These are phyloP conservation scores for Rutilus rutilus DNA, from an alignment of 2,113 vertebrate species.

Conservation along the genomic window DNA sequence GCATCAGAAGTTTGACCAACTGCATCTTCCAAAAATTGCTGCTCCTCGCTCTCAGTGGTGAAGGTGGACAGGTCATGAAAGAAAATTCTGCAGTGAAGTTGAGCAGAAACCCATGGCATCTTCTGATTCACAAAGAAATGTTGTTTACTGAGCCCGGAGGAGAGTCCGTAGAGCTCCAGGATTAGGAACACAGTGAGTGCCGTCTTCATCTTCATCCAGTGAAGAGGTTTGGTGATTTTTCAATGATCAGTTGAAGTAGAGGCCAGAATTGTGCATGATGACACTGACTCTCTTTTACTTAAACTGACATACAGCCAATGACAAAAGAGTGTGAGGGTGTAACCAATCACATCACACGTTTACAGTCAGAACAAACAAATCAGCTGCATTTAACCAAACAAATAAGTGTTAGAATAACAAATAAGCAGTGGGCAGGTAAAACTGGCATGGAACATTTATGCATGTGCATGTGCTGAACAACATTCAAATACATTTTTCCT, in stretches of 20 bases:
- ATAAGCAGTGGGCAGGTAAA: neutral
- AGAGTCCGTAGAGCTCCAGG: neutral
- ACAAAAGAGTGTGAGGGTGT: neutral
- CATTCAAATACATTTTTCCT: neutral
- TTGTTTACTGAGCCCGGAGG: neutral
- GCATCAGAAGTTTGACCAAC: neutral
- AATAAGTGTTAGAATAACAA: neutral
- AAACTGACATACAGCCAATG: neutral
- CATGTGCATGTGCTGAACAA: neutral
- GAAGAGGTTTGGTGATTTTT: neutral
- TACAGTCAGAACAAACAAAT: neutral
- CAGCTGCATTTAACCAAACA: neutral
- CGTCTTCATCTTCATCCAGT: constrained; percentile 10
- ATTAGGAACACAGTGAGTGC: neutral
- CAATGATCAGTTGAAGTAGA: neutral
- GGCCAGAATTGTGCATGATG: neutral
- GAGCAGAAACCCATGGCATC: neutral
- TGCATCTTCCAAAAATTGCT: neutral
- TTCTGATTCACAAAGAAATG: constrained; percentile 11
- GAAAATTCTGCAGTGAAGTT: neutral
- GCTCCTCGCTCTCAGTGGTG: neutral
- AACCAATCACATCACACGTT: neutral
- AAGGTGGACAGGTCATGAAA: neutral
- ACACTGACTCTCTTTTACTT: neutral
- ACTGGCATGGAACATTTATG: neutral